These are phyloP conservation scores for Astyanax mexicanus DNA, from an alignment of 2,797 vertebrate genomes.

Conservation along the genomic window DNA sequence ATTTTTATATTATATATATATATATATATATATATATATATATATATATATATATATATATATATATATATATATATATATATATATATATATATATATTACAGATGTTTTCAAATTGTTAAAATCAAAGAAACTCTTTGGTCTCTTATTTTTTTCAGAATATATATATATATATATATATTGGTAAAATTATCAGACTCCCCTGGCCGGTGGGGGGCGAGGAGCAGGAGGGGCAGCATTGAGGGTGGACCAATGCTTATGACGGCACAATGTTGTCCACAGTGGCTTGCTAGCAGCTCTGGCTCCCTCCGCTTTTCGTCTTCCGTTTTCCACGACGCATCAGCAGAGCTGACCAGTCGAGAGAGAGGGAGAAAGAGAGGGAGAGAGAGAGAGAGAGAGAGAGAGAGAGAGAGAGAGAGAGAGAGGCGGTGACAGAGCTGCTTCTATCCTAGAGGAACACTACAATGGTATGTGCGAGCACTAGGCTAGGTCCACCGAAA, in stretches of 20 bases:
- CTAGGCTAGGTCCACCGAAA: slow-evolving; percentile 59
- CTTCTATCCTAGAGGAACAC: slow-evolving; percentile 72
- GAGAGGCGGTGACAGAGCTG: slow-evolving; percentile 74
- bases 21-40: too few species aligned
- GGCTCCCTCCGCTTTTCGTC: slow-evolving; percentile 58
- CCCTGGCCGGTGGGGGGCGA: slow-evolving; percentile 26
- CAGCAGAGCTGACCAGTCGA: slow-evolving; percentile 69
- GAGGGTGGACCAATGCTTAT: slow-evolving; percentile 66
- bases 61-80: too few species aligned
- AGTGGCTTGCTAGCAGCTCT: slow-evolving; percentile 34
- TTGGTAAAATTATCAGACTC: too few species aligned
- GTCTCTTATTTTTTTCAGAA: too few species aligned
- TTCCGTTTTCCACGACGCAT: slow-evolving; percentile 71
- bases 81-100: too few species aligned
- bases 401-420: slow-evolving; percentile 54
- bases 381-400: slow-evolving; percentile 29
- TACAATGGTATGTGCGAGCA: slow-evolving; percentile 63
- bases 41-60: too few species aligned
- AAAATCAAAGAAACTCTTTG: too few species aligned
- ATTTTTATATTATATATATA: too few species aligned
- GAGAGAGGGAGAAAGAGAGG: slow-evolving; percentile 61
- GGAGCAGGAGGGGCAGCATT: slow-evolving; percentile 53
- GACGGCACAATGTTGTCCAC: slow-evolving; percentile 51
- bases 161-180: too few species aligned
- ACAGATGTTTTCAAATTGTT: too few species aligned